These are phyloP conservation scores for Panthera leo DNA, from an alignment of 2,113 vertebrate genomes.

Conservation along the genomic window DNA sequence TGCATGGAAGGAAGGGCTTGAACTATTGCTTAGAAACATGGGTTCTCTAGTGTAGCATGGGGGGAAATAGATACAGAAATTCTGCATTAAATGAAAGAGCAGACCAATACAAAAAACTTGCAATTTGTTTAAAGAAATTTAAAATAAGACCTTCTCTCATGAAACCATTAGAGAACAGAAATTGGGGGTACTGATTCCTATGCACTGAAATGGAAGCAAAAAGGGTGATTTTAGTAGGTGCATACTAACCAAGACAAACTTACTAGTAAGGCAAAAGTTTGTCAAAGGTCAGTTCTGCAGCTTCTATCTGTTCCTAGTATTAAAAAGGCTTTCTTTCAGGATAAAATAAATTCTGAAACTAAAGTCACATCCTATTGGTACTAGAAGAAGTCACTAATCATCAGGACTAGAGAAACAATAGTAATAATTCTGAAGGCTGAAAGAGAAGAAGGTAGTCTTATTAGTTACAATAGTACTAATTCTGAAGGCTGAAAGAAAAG, in stretches of 20 bases:
- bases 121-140: not conserved
- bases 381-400: not conserved
- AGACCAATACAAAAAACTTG: not conserved
- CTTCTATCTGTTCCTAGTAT: not conserved
- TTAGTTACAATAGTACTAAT: not conserved
- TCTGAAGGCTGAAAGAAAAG: not conserved
- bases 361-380: not conserved
- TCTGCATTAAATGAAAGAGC: not conserved
- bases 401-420: not conserved
- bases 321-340: slow-evolving; percentile 1
- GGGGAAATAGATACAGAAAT: slow-evolving; percentile 21
- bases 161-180: not conserved
- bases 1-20: not conserved
- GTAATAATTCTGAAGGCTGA: not conserved
- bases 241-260: not conserved
- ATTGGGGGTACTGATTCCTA: not conserved
- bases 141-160: slow-evolving; percentile 12
- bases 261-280: not conserved
- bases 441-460: not conserved
- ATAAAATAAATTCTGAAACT: slow-evolving; percentile 33
- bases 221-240: not conserved
- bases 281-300: not conserved
- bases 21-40: not conserved
- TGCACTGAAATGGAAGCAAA: not conserved
- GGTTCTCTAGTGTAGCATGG: not conserved